Evolutionary conservation across 2,113 vertebrate species (phyloP).

Genomic region (Vanacampus margaritifer): DNA sequence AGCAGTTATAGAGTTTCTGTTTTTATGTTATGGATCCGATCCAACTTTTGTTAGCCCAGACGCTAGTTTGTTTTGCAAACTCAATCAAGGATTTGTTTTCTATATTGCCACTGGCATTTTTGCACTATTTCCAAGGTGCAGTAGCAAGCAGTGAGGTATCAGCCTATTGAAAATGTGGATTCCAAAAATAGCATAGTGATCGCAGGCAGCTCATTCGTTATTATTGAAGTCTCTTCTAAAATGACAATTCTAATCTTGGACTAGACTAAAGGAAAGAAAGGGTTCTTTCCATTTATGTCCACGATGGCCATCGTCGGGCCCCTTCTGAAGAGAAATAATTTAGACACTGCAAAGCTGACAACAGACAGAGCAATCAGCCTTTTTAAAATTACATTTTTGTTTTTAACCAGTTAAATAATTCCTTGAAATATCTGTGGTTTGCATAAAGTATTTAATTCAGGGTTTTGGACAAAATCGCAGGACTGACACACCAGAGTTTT

Average conservation of each 20-base stretch:
- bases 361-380: no score
- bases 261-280: background rate
- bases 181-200: background rate
- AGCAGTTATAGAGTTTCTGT: background rate
- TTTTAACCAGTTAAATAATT: no score
- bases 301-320: no score
- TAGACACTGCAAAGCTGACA: no score
- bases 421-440: no score
- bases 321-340: no score
- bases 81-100: background rate
- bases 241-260: background rate
- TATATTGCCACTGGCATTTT: background rate
- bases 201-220: background rate
- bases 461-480: no score
- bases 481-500: no score
- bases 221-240: background rate
- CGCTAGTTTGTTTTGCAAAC: background rate
- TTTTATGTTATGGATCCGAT: background rate
- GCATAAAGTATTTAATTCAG: no score
- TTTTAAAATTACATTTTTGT: no score
- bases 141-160: background rate
- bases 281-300: no score
- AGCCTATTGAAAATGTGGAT: constrained; percentile 6
- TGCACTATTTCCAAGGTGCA: background rate
- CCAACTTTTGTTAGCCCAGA: background rate